These are phyloP conservation scores for Sapayoa aenigma DNA, from an alignment of 2,113 vertebrate species.

Conservation along the genomic window DNA sequence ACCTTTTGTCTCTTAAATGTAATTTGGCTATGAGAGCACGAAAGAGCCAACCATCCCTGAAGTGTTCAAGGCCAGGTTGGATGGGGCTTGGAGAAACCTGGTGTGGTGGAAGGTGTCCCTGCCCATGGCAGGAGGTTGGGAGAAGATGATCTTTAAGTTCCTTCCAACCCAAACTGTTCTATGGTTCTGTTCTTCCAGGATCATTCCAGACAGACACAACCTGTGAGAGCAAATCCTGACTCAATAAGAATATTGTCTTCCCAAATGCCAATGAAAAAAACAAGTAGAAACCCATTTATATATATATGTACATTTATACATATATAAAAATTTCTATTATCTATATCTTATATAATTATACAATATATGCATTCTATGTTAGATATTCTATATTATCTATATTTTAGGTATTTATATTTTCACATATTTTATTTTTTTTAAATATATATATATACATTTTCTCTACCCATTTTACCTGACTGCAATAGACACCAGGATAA, in stretches of 20 bases:
- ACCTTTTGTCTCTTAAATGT: background rate
- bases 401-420: too few relatives aligned
- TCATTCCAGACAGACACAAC: background rate
- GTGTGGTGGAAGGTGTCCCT: background rate
- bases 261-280: too few relatives aligned
- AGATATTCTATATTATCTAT: too few relatives aligned
- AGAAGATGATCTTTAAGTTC: fast-evolving
- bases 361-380: too few relatives aligned
- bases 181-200: background rate
- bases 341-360: too few relatives aligned
- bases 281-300: too few relatives aligned
- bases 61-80: background rate
- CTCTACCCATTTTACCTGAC: background rate
- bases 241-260: too few relatives aligned
- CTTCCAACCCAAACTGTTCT: background rate
- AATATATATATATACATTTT: too few relatives aligned
- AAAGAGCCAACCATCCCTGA: background rate
- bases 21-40: background rate
- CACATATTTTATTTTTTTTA: too few relatives aligned
- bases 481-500: background rate
- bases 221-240: too few relatives aligned
- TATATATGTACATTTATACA: too few relatives aligned
- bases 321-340: too few relatives aligned
- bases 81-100: background rate
- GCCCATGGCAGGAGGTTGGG: background rate